Base-by-base conservation (phyloP, 2,797 vertebrate genomes). In the Parambassis ranga region DNA sequence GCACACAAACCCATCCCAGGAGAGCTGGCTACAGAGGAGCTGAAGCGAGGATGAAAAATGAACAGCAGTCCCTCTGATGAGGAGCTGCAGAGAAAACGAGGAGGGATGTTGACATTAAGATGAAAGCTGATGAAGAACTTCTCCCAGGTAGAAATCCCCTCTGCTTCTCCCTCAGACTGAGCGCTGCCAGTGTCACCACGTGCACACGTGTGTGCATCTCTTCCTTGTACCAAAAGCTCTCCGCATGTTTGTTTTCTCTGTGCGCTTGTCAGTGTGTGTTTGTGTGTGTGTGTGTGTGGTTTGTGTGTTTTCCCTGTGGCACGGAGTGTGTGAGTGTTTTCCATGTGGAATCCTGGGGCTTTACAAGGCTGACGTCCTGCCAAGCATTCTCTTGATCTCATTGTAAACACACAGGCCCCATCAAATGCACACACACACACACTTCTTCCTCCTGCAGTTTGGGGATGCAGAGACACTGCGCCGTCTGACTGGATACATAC, bases 301-400 rank as follows among this genome's bases (percentile, higher is more conserved):
- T 16, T 52, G 56, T 79, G 71, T 65, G 59, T 78, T 58, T 60
- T 68, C 51, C 59, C 55, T 3, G 14, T 41, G 48, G 55, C 18
- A 14, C 4, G 5, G 56, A 60, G 71, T 72, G 63, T 61, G 53
- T 42, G 53, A 47, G 61, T 71, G 71, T 79, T 72, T 81, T 84
- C 75, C 62, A 72, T 70, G 61, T 75, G 69, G 70, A 60, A 60
- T 84, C 77, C 65, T 61, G 64, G 66, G 58, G 79, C 56, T 85
- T 86, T 75, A 85, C 75, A 75, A 82, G 79, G 56, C 71, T 76
- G 71, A 72, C 51, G 32, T 69, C 64, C 79, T 85, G 84, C 86
- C 81, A 85, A 80, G 66, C 75, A 63, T 81, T 77, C 62, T 77
- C 69, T 84, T 87, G 75, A 87, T 82, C 81, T 87, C 62, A 77